Percentiles rank a stretch among this genome's conserved stretches.
These are phyloP conservation scores for Dendroctonus valens DNA, from an alignment of 1,140 invertebrate genomes.

Conservation along the genomic window DNA sequence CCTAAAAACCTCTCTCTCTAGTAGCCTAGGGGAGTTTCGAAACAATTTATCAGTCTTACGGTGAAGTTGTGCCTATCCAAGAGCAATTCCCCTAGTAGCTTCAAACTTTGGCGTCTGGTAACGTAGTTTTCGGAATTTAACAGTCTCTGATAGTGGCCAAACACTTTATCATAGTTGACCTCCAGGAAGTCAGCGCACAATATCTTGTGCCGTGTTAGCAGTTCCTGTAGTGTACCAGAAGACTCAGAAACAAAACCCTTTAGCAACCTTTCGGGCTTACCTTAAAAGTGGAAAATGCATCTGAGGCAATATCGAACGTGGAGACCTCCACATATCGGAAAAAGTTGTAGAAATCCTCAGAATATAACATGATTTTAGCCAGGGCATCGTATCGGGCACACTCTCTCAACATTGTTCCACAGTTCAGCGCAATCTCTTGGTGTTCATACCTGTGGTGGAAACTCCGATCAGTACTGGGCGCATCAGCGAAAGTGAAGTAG, in stretches of 20 bases:
- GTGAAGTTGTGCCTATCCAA: constrained; percentile 99
- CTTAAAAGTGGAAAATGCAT: constrained; percentile 99
- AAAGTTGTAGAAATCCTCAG: constrained; percentile 99
- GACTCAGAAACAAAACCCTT: not conserved
- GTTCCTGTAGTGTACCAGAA: constrained; percentile 71
- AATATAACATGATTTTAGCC: constrained; percentile 97
- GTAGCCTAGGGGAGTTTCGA: not conserved
- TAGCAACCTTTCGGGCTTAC: constrained; percentile 53
- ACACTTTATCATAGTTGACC: constrained; percentile 98
- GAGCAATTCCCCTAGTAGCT: constrained; percentile 94
- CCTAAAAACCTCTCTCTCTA: constrained; percentile 53
- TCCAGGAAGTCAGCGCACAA: constrained; percentile 98
- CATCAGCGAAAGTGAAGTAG: not conserved
- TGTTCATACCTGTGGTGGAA: constrained; percentile 83
- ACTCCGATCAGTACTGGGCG: not conserved
- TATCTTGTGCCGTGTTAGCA: constrained; percentile 97
- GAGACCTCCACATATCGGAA: constrained; percentile 99
- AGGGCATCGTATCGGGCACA: constrained; percentile 96
- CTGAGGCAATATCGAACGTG: constrained; percentile 99
- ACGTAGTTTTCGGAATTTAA: constrained; percentile 99
- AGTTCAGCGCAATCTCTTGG: constrained; percentile 98
- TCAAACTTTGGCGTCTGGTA: constrained; percentile 93
- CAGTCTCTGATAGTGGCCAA: constrained; percentile 93
- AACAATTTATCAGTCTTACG: constrained; percentile 58
- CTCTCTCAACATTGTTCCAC: constrained; percentile 98